Base-by-base conservation (phyloP, 2,113 vertebrate species). In the Prochilodus magdalenae region DNA sequence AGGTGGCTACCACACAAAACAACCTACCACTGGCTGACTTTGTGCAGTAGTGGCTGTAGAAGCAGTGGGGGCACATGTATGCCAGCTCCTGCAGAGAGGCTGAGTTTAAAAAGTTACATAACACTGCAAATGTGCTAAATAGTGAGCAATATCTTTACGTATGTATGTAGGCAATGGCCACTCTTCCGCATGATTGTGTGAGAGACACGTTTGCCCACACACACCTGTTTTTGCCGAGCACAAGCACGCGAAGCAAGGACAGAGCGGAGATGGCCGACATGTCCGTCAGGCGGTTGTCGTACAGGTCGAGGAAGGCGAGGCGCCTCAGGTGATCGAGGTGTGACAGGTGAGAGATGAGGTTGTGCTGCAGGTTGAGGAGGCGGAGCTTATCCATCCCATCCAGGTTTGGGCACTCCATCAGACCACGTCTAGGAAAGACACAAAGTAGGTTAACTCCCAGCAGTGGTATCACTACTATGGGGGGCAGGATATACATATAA, bases 151-250 rank as follows among this genome's bases (percentile, higher is more conserved):
- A 8, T 44, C 22, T 62, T 40, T 73, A 73, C 60, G n/a, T 57
- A 24, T 70, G 33, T 44, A 70, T 40, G 29, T 40, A 67, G 65
- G 65, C 30, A 67, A 2, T 36, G 18, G 15, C 7, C 30, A 33
- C 62, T 3, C 29, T 27, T 65, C 62, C 62, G 51, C 11, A 8
- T 40, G 29, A 1, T 30, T 51, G 33, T 22, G 62, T 30, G 62
- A 24, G 67, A 24, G 30, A 22, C 73, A 75, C 26, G 27, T 75
- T 24, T 36, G 60, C 36, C 62, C 80, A 57, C 44, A 74, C 84
- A 87, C 88, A 99, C 97, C 96, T 97, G 95, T 99, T 99, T 76
- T 95, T 98, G 70, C 96, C 97, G 86, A 99, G 86, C 73, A 97
- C 89, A 47, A 99, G 97, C 40, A 98, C 95, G 74, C 94, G 94